phyloP scores from a whole-genome alignment of 1,140 invertebrate species.

The Trichonephila clavata region DNA sequence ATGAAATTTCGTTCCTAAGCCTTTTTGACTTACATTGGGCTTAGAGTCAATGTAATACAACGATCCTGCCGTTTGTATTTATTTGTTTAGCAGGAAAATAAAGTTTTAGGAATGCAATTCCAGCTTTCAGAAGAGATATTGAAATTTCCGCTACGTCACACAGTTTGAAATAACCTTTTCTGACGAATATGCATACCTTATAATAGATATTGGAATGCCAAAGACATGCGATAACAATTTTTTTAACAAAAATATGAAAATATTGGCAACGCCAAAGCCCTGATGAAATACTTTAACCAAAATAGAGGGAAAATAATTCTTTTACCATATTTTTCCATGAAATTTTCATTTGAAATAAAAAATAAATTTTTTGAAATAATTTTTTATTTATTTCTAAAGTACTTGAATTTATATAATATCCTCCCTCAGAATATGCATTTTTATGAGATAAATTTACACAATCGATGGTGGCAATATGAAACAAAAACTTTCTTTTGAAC shows the following conservation, averaged over 20 bases:
- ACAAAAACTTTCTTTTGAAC: too few relatives aligned
- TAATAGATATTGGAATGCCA: neutral
- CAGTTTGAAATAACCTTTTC: slow-evolving; percentile 17
- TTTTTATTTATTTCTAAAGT: too few relatives aligned
- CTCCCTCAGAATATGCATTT: too few relatives aligned
- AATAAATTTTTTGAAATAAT: too few relatives aligned
- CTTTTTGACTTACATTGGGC: slow-evolving; percentile 11
- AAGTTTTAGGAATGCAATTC: neutral
- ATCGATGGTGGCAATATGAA: fast-evolving
- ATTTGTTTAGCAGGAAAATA: neutral
- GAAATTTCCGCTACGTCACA: slow-evolving; percentile 8
- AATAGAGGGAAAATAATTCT: too few relatives aligned
- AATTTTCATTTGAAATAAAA: too few relatives aligned
- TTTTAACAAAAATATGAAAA: too few relatives aligned
- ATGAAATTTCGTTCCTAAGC: slow-evolving; percentile 5
- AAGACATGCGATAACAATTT: neutral
- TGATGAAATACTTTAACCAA: too few relatives aligned
- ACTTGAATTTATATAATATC: too few relatives aligned
- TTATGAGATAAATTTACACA: too few relatives aligned
- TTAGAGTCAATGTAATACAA: slow-evolving; percentile 15
- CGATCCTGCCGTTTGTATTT: neutral
- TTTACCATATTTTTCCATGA: too few relatives aligned
- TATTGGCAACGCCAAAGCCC: too few relatives aligned
- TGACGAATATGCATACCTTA: neutral
- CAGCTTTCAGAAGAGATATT: neutral